phyloP scores from a whole-genome alignment of 2,888 invertebrate species.

The Ariolimax columbianus region DNA sequence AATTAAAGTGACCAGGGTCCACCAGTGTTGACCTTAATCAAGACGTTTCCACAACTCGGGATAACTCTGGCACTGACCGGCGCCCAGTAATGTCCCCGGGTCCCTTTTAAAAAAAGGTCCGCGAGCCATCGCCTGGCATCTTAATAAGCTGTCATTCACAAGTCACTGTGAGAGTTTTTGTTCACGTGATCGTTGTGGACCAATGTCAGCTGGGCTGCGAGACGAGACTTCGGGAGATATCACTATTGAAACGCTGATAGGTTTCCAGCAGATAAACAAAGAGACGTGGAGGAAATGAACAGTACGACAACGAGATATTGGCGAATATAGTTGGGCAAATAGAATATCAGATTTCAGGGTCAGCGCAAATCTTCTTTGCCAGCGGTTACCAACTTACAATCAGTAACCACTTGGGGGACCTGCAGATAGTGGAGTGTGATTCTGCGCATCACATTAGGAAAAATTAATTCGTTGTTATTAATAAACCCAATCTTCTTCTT shows the following conservation, averaged over 20 bases:
- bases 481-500: too few relatives aligned
- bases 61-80: constrained; percentile 4
- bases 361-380: too few relatives aligned
- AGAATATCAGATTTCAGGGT: background rate
- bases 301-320: too few relatives aligned
- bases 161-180: constrained; percentile 19
- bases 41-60: constrained; percentile 10
- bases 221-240: constrained; percentile 14
- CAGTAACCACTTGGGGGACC: too few relatives aligned
- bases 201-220: constrained; percentile 7
- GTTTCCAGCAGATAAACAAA: background rate
- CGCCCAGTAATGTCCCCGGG: background rate
- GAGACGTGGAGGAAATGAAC: background rate
- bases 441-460: too few relatives aligned
- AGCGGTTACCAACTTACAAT: too few relatives aligned
- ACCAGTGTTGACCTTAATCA: constrained; percentile 34
- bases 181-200: background rate
- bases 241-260: background rate
- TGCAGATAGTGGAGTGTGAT: too few relatives aligned
- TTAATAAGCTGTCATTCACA: constrained; percentile 45
- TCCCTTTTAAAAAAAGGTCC: constrained; percentile 1
- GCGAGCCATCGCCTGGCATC: constrained; percentile 24
- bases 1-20: constrained; percentile 28
- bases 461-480: too few relatives aligned
- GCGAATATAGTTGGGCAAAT: too few relatives aligned